Evolutionary conservation across 2,113 vertebrate genomes (phyloP).

Genomic region (Pelmatolapia mariae): DNA sequence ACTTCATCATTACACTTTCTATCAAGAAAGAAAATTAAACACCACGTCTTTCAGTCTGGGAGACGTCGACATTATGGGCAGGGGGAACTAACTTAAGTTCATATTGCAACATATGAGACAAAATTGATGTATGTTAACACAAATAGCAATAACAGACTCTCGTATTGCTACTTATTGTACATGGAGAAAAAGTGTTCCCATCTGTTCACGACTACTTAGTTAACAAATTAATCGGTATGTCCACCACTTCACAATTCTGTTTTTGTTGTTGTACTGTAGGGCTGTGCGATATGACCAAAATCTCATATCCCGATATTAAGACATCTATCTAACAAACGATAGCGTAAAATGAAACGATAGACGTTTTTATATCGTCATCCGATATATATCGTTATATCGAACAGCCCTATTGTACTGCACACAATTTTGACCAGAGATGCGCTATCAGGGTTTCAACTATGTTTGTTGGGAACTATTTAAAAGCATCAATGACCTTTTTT

Average conservation of each 20-base stretch:
- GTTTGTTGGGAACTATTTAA: rapidly evolving
- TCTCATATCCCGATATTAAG: too few species aligned
- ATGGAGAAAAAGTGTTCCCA: rapidly evolving
- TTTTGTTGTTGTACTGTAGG: not conserved
- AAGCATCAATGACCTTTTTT: rapidly evolving
- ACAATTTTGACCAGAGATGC: rapidly evolving
- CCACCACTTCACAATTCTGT: not conserved
- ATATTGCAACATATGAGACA: rapidly evolving
- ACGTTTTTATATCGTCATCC: too few species aligned
- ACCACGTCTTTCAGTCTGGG: rapidly evolving
- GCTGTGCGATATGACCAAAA: too few species aligned
- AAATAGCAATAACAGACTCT: not conserved
- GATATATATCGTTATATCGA: too few species aligned
- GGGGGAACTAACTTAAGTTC: rapidly evolving
- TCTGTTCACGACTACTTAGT: rapidly evolving
- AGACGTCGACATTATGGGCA: rapidly evolving
- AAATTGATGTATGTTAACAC: too few species aligned
- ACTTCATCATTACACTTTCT: rapidly evolving
- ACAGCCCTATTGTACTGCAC: not conserved
- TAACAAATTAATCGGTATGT: rapidly evolving
- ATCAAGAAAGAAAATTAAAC: not conserved
- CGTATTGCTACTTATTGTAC: rapidly evolving
- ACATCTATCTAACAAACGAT: too few species aligned
- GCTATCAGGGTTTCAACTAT: not conserved
- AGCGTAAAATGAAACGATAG: too few species aligned